Percentiles rank a stretch among this genome's conserved stretches.
Evolutionary conservation across 2,797 vertebrate genomes (phyloP).

Genomic region (Gymnopithys bicolor): DNA sequence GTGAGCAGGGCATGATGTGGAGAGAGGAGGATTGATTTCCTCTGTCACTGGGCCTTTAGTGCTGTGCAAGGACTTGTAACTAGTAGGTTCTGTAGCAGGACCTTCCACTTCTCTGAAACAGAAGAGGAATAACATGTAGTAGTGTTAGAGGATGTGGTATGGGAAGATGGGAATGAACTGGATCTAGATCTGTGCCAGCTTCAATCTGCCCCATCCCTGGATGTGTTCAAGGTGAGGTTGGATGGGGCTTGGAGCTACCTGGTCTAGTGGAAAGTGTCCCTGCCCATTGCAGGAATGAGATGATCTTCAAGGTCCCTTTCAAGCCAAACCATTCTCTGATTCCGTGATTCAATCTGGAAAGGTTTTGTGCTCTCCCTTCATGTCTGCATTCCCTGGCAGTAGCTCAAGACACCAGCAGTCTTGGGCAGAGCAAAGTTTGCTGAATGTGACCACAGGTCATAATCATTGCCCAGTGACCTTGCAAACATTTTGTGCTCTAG

Average conservation of each 20-base stretch:
- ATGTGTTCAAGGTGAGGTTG: neutral
- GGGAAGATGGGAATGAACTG: neutral
- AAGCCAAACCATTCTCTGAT: neutral
- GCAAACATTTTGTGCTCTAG: neutral
- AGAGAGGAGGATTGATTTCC: neutral
- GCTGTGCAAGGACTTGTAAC: neutral
- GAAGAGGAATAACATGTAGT: neutral
- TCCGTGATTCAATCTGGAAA: neutral
- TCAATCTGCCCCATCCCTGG: neutral
- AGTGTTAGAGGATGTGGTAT: neutral
- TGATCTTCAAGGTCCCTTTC: neutral
- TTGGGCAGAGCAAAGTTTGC: neutral
- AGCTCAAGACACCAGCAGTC: neutral
- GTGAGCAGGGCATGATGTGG: neutral
- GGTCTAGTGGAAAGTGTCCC: neutral
- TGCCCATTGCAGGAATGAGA: neutral
- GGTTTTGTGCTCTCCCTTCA: neutral
- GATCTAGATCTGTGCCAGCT: neutral
- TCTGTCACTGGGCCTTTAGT: neutral
- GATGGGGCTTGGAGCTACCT: neutral
- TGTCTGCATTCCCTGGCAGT: neutral
- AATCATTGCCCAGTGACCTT: neutral
- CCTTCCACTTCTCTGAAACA: neutral
- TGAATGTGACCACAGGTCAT: neutral
- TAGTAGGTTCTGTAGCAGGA: neutral